Conservation (phyloP, 2,113 vertebrate species). For the Tychaedon coryphoeus region DNA sequence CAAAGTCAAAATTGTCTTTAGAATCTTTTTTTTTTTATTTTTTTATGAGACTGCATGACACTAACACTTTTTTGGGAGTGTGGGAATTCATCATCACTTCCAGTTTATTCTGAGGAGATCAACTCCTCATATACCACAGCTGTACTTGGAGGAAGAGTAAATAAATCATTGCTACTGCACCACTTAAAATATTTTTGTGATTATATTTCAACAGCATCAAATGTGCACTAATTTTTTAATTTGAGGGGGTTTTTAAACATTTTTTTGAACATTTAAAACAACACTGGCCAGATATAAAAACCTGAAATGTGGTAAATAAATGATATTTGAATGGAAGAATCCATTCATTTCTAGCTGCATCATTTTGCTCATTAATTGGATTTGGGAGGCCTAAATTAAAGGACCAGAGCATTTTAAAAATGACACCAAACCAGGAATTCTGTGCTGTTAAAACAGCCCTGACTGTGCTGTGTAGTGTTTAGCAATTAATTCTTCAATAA, state of each 20-base stretch:
- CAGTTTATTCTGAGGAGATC: background rate
- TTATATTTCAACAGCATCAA: background rate
- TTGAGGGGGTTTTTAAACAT: accelerated
- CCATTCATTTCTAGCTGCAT: background rate
- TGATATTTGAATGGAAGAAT: background rate
- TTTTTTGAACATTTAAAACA: background rate
- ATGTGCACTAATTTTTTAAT: background rate
- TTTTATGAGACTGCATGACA: background rate
- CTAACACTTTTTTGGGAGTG: background rate
- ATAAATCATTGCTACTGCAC: background rate
- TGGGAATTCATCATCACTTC: background rate
- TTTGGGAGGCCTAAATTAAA: background rate
- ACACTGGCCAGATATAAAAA: background rate
- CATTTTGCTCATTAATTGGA: background rate
- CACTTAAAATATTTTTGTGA: background rate
- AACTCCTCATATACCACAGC: background rate
- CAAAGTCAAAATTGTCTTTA: background rate
- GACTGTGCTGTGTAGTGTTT: background rate
- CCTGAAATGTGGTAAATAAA: background rate
- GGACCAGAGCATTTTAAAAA: background rate
- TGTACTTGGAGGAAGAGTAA: background rate
- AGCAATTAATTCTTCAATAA: background rate
- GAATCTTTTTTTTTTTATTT: background rate
- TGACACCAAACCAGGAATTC: background rate
- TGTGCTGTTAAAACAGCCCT: background rate